Evolutionary conservation across 1,140 invertebrate genomes (phyloP), one percentile per base, ranked within the genome.

Genomic region (Tetramorium parvispinum): DNA sequence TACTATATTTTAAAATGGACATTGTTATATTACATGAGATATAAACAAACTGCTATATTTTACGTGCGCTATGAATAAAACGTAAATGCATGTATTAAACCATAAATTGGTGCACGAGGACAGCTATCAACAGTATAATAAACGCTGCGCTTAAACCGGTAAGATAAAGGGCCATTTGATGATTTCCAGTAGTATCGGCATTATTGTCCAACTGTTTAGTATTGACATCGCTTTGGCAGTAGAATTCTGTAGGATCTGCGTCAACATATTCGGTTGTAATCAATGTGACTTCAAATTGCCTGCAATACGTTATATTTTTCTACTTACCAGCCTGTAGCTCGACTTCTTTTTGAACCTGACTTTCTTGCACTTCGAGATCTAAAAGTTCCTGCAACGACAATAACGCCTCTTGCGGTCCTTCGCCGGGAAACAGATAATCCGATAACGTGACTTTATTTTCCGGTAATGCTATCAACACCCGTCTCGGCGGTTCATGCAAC

Each of bases 371-470:
- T 87, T 96, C 94, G 21, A 98, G 92, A 93, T 97, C 97, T 37
- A 98, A 93, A 61, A 98, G 94, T 93, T 98, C 97, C 91, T 97
- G 96, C 10, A 98, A 96, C 1, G 97, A 97, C 46, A 97, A 95
- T 57, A 97, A 94, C 8, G 97, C 97, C 93, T 98, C 97, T 63
- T 96, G 96, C 0, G 97, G 96, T 2, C 97, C 97, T 95, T 98
- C 98, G 8, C 98, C 98, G 79, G 97, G 97, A 92, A 98, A 98
- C 57, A 98, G 94, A 94, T 98, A 98, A 94, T 98, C 98, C 73
- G 97, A 98, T 8, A 98, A 95, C 27, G 96, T 96, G 27, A 98
- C 93, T 85, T 96, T 95, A 46, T 96, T 96, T 37, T 96, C 95
- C 43, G 96, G 96, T 10, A 97, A 92, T 37, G 96, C 96, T 7